Conservation (phyloP, 2,888 invertebrate species). For the Cataglyphis albicans region DNA sequence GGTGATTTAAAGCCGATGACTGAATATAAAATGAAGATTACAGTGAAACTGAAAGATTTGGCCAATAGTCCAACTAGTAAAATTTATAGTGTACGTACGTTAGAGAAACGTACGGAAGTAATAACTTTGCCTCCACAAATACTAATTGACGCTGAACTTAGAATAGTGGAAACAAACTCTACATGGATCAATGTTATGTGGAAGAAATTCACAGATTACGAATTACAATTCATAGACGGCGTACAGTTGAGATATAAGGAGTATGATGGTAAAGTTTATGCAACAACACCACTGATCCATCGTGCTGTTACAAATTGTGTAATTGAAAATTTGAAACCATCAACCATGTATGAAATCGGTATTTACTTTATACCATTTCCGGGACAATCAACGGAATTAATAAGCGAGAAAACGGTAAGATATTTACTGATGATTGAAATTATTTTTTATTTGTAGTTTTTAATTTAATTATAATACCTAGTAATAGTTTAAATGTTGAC, state of each 20-base stretch:
- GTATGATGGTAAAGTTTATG: slow-evolving; percentile 93
- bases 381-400: slow-evolving; percentile 92
- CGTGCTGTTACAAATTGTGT: slow-evolving; percentile 92
- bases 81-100: slow-evolving; percentile 91
- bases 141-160: slow-evolving; percentile 91
- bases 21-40: slow-evolving; percentile 93
- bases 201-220: slow-evolving; percentile 93
- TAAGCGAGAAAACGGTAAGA: slow-evolving; percentile 90
- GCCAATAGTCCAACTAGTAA: slow-evolving; percentile 93
- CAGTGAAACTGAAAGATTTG: slow-evolving; percentile 92
- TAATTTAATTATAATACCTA: not conserved
- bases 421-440: not conserved
- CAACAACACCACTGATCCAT: slow-evolving; percentile 94
- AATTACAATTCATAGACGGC: slow-evolving; percentile 94
- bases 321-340: slow-evolving; percentile 92
- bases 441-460: not conserved
- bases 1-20: slow-evolving; percentile 92
- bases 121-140: slow-evolving; percentile 88
- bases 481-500: not conserved
- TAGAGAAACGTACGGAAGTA: slow-evolving; percentile 86
- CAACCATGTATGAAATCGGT: slow-evolving; percentile 93
- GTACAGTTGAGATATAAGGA: slow-evolving; percentile 95
- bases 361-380: slow-evolving; percentile 94
- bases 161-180: slow-evolving; percentile 91
- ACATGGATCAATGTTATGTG: slow-evolving; percentile 93